Evolutionary conservation across 1,140 invertebrate species (phyloP).

Genomic region (Leptoteleia sp.): DNA sequence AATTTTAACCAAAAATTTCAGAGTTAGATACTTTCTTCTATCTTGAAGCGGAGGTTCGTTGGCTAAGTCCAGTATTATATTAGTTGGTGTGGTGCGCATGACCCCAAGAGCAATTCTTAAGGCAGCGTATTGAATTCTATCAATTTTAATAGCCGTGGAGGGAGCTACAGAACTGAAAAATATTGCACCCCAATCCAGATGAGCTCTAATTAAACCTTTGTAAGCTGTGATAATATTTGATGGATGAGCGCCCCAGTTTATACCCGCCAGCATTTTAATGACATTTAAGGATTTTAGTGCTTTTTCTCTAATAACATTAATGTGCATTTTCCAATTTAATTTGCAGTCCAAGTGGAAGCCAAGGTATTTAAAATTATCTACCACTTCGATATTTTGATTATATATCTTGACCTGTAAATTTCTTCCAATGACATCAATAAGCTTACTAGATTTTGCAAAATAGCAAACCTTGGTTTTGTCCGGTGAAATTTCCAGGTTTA

Average conservation of each 20-base stretch:
- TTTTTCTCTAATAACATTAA: conserved; percentile 3
- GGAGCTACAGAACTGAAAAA: not conserved
- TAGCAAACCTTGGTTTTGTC: conserved; percentile 13
- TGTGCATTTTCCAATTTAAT: conserved; percentile 14
- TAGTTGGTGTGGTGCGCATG: conserved; percentile 40
- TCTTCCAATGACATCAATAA: not conserved
- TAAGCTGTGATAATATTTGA: not conserved
- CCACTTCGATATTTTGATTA: conserved; percentile 6
- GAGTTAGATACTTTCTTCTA: conserved; percentile 6
- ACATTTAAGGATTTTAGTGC: conserved; percentile 3
- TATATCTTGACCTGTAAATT: too few relatives aligned
- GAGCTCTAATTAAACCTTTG: conserved; percentile 18
- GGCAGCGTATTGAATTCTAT: conserved; percentile 24
- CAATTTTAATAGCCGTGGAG: not conserved
- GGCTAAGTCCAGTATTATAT: conserved; percentile 30
- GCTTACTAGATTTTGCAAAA: not conserved
- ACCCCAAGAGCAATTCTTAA: conserved; percentile 26
- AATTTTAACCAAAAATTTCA: conserved; percentile 3
- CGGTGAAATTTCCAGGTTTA: conserved; percentile 6
- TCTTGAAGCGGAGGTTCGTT: conserved; percentile 13
- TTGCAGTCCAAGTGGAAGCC: conserved; percentile 9
- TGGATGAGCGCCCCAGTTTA: conserved; percentile 22
- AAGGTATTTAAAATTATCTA: conserved; percentile 28
- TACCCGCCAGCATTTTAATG: not conserved
- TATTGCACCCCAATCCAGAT: conserved; percentile 22